Percentiles rank a stretch among this genome's conserved stretches.
These are phyloP conservation scores for Pseudopodoces humilis DNA, from an alignment of 2,113 vertebrate species.

Conservation along the genomic window DNA sequence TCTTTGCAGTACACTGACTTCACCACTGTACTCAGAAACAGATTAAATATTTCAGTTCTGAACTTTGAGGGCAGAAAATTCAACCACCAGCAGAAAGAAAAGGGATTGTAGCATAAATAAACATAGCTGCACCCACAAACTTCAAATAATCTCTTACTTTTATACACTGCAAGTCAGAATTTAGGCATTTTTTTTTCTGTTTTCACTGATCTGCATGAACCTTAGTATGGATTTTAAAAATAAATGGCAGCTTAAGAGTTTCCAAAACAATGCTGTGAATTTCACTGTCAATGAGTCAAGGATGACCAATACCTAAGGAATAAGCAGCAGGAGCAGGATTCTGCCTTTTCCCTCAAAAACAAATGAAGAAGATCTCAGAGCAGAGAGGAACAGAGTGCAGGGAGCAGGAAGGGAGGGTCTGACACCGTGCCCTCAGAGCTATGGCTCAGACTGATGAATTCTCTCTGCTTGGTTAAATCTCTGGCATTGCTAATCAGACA, in stretches of 20 bases:
- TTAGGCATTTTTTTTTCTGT: not conserved
- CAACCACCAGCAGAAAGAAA: not conserved
- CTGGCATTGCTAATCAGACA: conserved; percentile 61
- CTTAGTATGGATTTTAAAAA: not conserved
- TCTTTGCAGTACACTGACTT: not conserved
- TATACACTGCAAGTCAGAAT: not conserved
- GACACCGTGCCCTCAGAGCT: conserved; percentile 32
- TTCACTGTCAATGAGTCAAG: not conserved
- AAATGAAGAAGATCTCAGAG: not conserved
- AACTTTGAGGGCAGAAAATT: not conserved
- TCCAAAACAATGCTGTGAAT: not conserved
- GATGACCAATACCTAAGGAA: not conserved
- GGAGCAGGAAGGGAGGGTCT: conserved; percentile 11
- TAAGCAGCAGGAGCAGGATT: not conserved
- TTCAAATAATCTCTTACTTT: not conserved
- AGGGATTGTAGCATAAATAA: not conserved
- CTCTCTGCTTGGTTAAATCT: conserved; percentile 60
- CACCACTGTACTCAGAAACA: not conserved
- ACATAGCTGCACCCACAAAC: not conserved
- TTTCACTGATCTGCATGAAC: not conserved
- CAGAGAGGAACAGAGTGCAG: not conserved
- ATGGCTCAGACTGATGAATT: conserved; percentile 47
- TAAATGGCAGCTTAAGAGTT: not conserved
- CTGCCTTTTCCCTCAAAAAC: not conserved
- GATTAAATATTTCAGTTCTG: not conserved